Evolutionary conservation across 2,113 vertebrate genomes (phyloP).

Genomic region (Poeciliopsis turrubarensis): DNA sequence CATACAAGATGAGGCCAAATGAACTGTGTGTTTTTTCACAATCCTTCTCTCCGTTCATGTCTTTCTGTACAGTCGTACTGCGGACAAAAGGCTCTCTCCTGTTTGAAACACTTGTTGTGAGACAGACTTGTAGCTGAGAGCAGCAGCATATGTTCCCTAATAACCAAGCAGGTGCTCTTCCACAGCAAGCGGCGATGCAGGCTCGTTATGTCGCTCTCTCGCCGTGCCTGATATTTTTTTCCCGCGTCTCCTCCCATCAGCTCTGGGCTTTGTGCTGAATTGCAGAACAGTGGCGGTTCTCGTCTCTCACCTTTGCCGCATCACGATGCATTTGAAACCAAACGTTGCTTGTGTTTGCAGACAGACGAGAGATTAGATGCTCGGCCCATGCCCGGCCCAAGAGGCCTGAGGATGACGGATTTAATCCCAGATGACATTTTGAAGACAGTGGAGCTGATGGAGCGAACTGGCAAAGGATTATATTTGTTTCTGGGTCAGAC

Average conservation of each 20-base stretch:
- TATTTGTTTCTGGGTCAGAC: slow-evolving; percentile 6
- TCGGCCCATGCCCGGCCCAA: slow-evolving; percentile 14
- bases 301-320: slow-evolving; percentile 39
- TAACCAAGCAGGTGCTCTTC: slow-evolving; percentile 63
- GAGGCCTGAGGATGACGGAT: slow-evolving; percentile 36
- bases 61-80: not conserved
- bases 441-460: slow-evolving; percentile 32
- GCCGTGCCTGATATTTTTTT: not conserved
- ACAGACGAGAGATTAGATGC: slow-evolving; percentile 36
- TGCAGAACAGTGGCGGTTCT: slow-evolving; percentile 31
- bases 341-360: slow-evolving; percentile 9
- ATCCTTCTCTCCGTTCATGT: not conserved
- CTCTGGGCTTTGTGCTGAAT: slow-evolving; percentile 41
- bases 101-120: slow-evolving; percentile 24
- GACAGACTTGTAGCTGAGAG: slow-evolving; percentile 45
- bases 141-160: slow-evolving; percentile 58
- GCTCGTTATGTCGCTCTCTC: slow-evolving; percentile 25
- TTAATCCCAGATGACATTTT: slow-evolving; percentile 62
- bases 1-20: not conserved
- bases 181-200: slow-evolving; percentile 49
- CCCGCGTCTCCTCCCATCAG: slow-evolving; percentile 15
- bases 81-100: not conserved
- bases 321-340: slow-evolving; percentile 20
- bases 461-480: slow-evolving; percentile 20
- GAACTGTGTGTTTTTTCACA: too few relatives aligned